Percentiles rank a stretch among this genome's conserved stretches.
Evolutionary conservation across 2,888 invertebrate species (phyloP).

Genomic region (Holacanthella duospinosa): DNA sequence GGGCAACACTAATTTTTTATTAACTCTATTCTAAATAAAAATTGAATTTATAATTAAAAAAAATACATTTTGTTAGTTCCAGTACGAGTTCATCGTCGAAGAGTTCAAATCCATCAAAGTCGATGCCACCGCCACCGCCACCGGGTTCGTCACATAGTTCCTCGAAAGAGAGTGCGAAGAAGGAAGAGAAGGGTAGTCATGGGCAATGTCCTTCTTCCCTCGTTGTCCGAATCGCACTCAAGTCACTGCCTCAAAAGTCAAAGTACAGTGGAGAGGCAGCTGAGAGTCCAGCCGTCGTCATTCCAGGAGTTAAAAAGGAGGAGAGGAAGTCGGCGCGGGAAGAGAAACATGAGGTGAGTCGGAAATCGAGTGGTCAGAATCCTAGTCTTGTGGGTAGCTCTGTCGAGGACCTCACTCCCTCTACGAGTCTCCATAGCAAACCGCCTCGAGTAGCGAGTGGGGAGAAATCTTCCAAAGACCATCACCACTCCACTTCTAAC

Average conservation of each 20-base stretch:
- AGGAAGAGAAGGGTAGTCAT: not conserved
- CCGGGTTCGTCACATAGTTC: not conserved
- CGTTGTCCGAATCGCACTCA: conserved; percentile 28
- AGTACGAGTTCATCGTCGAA: too few species aligned
- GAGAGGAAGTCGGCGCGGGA: not conserved
- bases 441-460: too few species aligned
- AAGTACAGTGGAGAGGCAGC: not conserved
- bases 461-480: too few species aligned
- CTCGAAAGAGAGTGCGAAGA: not conserved
- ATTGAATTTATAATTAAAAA: too few species aligned
- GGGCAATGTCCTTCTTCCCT: conserved; percentile 22
- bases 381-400: conserved; percentile 36
- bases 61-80: too few species aligned
- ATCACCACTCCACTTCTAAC: not conserved
- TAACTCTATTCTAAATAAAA: too few species aligned
- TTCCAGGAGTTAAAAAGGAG: not conserved
- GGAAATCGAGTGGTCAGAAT: not conserved
- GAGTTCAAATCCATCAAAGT: not conserved
- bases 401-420: conserved; percentile 32
- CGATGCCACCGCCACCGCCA: conserved; percentile 7
- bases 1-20: too few species aligned
- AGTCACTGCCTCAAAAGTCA: conserved; percentile 22
- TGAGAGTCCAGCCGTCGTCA: not conserved
- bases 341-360: conserved; percentile 22
- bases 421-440: too few species aligned